Evolutionary conservation across 2,888 invertebrate genomes (phyloP).

Genomic region (Drosophila bunnanda): DNA sequence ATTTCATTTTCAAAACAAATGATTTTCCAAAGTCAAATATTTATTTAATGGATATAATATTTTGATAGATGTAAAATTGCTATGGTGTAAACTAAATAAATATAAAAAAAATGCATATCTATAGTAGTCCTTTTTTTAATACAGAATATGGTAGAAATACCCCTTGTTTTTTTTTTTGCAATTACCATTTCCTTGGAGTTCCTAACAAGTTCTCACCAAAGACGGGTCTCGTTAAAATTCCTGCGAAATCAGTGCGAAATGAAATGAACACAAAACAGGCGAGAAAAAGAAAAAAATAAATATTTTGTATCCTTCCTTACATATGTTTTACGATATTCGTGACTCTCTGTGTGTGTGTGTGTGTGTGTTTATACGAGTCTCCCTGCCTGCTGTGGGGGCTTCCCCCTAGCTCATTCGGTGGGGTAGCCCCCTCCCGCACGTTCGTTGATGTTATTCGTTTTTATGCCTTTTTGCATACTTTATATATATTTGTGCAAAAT

Average conservation of each 20-base stretch:
- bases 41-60: too few relatives aligned
- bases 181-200: slow-evolving; percentile 4
- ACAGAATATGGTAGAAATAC: background rate
- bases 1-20: too few relatives aligned
- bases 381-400: slow-evolving; percentile 13
- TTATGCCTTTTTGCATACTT: slow-evolving; percentile 78
- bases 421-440: slow-evolving; percentile 17
- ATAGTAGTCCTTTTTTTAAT: background rate
- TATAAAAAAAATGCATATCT: background rate
- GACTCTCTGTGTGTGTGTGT: slow-evolving; percentile 8
- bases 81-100: background rate
- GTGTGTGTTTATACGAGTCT: slow-evolving; percentile 14
- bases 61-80: background rate
- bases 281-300: slow-evolving; percentile 28
- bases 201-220: slow-evolving; percentile 19
- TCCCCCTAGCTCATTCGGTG: slow-evolving; percentile 53
- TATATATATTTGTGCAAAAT: slow-evolving; percentile 75
- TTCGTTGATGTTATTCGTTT: slow-evolving; percentile 54
- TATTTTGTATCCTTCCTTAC: slow-evolving; percentile 63
- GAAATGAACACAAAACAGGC: slow-evolving; percentile 29
- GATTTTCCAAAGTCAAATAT: too few relatives aligned
- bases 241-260: slow-evolving; percentile 71
- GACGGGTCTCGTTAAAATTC: slow-evolving; percentile 75
- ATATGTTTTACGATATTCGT: slow-evolving; percentile 70
- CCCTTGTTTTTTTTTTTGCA: background rate